phyloP scores from a whole-genome alignment of 2,113 vertebrate species.

The Misgurnus mizolepis region DNA sequence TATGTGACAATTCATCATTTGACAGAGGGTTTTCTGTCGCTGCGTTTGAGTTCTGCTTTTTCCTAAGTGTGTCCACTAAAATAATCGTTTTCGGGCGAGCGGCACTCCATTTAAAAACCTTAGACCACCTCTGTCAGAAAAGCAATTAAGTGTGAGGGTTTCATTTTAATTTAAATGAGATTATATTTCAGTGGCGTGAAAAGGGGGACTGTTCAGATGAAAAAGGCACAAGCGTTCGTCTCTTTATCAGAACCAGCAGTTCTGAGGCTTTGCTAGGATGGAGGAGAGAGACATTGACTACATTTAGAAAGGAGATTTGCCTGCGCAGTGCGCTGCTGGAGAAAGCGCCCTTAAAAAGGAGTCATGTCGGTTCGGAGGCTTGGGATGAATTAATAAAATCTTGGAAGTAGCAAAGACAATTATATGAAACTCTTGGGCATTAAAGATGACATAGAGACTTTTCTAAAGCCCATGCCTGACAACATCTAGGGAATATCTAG shows the following conservation, averaged over 20 bases:
- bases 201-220: conserved; percentile 67
- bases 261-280: conserved; percentile 38
- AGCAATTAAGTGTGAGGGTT: conserved; percentile 76
- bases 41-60: conserved; percentile 39
- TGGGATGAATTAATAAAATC: conserved; percentile 45
- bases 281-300: neutral
- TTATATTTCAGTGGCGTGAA: conserved; percentile 74
- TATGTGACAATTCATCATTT: conserved; percentile 45
- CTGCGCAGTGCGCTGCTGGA: conserved; percentile 28
- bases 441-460: conserved; percentile 37
- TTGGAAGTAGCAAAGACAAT: conserved; percentile 49
- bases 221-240: conserved; percentile 66
- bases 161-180: conserved; percentile 78
- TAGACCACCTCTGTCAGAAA: conserved; percentile 77
- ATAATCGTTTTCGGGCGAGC: conserved; percentile 62
- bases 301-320: conserved; percentile 12
- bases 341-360: conserved; percentile 35
- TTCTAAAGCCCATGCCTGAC: conserved; percentile 28
- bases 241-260: conserved; percentile 68
- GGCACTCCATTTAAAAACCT: conserved; percentile 69
- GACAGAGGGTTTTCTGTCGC: conserved; percentile 51
- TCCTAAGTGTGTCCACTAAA: conserved; percentile 51
- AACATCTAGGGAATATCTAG: conserved; percentile 14
- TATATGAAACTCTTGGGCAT: conserved; percentile 49
- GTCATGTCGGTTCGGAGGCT: conserved; percentile 16